phyloP scores from a whole-genome alignment of 2,113 vertebrate species.

The Strix uralensis region DNA sequence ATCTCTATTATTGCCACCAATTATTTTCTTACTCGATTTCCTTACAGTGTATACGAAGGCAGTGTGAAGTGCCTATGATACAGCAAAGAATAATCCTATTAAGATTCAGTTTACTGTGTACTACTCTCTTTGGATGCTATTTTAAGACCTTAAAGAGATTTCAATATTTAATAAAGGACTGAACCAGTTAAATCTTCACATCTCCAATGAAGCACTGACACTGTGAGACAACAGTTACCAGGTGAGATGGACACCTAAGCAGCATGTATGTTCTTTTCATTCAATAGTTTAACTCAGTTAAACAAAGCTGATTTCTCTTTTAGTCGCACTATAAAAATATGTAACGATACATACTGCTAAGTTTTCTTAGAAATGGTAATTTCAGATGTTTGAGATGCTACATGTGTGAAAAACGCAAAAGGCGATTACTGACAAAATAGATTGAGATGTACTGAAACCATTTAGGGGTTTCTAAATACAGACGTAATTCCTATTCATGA shows the following conservation, averaged over 20 bases:
- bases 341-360: background rate
- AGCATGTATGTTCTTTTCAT: background rate
- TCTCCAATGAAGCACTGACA: background rate
- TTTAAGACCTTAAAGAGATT: background rate
- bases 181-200: background rate
- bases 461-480: background rate
- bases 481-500: background rate
- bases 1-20: background rate
- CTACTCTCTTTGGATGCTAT: background rate
- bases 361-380: background rate
- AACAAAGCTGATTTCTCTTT: background rate
- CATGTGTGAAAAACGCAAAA: background rate
- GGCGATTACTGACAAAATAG: background rate
- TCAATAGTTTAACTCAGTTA: background rate
- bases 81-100: background rate
- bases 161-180: background rate
- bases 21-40: background rate
- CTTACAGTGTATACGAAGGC: background rate
- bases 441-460: background rate
- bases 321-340: background rate
- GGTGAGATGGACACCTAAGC: background rate
- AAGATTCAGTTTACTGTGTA: background rate
- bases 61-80: background rate
- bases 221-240: background rate
- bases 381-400: background rate